Evolutionary conservation across 2,888 invertebrate genomes (phyloP).

Genomic region (Parasteatoda lunata): DNA sequence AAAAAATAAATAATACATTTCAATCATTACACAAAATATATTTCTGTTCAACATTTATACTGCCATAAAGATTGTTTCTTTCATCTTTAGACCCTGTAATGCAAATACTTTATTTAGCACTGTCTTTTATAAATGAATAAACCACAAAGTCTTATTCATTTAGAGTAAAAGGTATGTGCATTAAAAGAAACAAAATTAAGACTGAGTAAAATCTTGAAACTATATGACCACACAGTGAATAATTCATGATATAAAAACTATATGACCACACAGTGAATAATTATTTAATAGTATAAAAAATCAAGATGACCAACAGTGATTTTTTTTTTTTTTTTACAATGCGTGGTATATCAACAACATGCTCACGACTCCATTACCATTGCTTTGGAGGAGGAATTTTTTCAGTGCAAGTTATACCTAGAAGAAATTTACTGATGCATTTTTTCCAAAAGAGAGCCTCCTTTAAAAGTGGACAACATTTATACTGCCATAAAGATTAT

Average conservation of each 20-base stretch:
- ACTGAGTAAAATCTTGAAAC: background rate
- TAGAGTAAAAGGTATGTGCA: background rate
- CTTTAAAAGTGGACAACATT: slow-evolving; percentile 20
- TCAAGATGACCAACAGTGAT: too few relatives aligned
- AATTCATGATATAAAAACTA: too few relatives aligned
- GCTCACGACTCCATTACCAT: too few relatives aligned
- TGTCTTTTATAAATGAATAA: background rate
- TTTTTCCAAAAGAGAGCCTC: too few relatives aligned
- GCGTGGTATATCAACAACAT: too few relatives aligned
- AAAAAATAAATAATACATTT: background rate
- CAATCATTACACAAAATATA: background rate
- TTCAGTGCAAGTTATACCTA: too few relatives aligned
- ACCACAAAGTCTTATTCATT: background rate
- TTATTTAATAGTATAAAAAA: too few relatives aligned
- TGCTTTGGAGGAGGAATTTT: too few relatives aligned
- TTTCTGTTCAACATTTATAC: slow-evolving; percentile 50
- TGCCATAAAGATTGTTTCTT: slow-evolving; percentile 54
- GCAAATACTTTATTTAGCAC: slow-evolving; percentile 37
- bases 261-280: too few relatives aligned
- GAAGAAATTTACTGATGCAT: too few relatives aligned
- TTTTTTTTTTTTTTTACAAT: too few relatives aligned
- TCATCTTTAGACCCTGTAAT: slow-evolving; percentile 59
- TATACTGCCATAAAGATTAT: slow-evolving; percentile 63
- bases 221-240: too few relatives aligned
- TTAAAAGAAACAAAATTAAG: background rate